These are phyloP conservation scores for Etia nguti DNA, from an alignment of 2,113 vertebrate species.

Conservation along the genomic window DNA sequence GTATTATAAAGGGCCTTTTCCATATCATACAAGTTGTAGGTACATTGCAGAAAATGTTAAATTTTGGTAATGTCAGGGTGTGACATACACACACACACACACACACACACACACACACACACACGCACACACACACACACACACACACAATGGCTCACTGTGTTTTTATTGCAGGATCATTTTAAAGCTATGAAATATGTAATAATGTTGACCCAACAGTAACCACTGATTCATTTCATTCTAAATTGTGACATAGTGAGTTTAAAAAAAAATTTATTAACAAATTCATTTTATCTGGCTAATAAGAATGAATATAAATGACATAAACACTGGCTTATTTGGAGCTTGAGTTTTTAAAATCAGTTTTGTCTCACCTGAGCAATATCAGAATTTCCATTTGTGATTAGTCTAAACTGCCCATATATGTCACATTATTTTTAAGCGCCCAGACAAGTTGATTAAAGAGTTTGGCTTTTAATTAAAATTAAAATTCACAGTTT, in stretches of 20 bases:
- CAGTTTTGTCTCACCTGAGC: not conserved
- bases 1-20: not conserved
- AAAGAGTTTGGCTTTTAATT: not conserved
- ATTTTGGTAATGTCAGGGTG: not conserved
- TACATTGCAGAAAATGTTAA: not conserved
- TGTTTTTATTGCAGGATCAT: not conserved
- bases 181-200: not conserved
- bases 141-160: not conserved
- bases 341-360: not conserved
- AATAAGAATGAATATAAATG: not conserved
- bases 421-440: not conserved
- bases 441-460: not conserved
- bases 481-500: not conserved
- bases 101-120: not conserved
- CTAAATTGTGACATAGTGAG: not conserved
- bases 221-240: not conserved
- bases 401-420: not conserved
- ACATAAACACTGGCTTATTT: not conserved
- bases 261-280: accelerated
- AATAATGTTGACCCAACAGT: not conserved
- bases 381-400: not conserved
- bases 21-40: not conserved
- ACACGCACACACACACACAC: not conserved
- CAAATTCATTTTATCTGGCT: not conserved
- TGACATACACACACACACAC: not conserved